Evolutionary conservation across 2,888 invertebrate genomes (phyloP), one percentile per base, ranked within the genome.

Genomic region (Plagodis dolabraria): DNA sequence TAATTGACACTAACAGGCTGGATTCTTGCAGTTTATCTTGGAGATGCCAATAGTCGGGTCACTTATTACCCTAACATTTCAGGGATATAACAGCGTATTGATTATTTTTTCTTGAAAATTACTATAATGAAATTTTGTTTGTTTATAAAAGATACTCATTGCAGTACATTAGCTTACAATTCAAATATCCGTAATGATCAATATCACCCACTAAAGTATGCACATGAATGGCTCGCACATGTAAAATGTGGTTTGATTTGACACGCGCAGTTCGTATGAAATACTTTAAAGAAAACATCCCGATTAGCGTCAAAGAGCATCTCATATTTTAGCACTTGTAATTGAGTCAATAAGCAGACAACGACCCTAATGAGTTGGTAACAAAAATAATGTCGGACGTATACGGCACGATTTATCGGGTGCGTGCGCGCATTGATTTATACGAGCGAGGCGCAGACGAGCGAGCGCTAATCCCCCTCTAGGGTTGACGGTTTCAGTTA

Each of bases 301-400:
- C 75, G 74, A 78, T 81, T 77, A 52, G n/a, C 45, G 52, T 60
- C 34, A 35, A 42, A 38, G 35, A 82, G 80, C 76, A 76, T 77
- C 74, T 86, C 82, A 83, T 89, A 90, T 85, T 83, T 87, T 82
- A 87, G 66, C 71, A 49, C 76, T 61, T 73, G 76, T 85, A 87
- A 88, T 86, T 87, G 89, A 91, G 88, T 85, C 90, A 89, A 87
- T 89, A 83, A 84, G 86, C 87, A 89, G 91, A 77, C 92, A 91
- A 92, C 88, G 92, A 92, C 92, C 92, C 87, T 90, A 91, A 91
- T 90, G 91, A 90, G 91, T 82, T 84, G 85, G 86, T 83, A 90
- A 91, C 90, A 89, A 89, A 91, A 92, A 92, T 92, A 92, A 91
- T 92, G 89, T 83, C 76, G 76, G 79, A 83, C 87, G 87, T 90